Evolutionary conservation across 2,113 vertebrate genomes (phyloP), one percentile per base, ranked within the genome.

Genomic region (Nibea albiflora): DNA sequence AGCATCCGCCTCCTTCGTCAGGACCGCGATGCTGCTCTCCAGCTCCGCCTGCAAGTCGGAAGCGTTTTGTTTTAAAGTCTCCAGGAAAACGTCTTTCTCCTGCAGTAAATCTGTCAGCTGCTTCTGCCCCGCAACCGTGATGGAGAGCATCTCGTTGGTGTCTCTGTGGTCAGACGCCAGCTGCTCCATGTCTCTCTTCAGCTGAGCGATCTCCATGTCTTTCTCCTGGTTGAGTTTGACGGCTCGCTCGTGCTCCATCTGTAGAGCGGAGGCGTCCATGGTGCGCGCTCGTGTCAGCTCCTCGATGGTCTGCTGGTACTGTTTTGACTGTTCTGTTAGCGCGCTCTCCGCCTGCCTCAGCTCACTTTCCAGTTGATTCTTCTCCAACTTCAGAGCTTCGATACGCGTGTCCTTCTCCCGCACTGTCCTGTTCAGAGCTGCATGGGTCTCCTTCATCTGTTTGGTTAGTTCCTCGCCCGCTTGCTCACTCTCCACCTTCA

Each of bases 111-210:
- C 96, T 0, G 96, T 95, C 84, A 99, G 90, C 64, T 97, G 97
- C 85, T 97, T 96, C 91, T 98, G 98, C 46, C 96, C 96, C 19
- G 95, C 95, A 65, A 98, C 94, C 4, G 95, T 97, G 73, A 96
- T 96, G 0, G 95, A 94, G 31, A 99, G 91, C 94, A 96, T 94
- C 67, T 96, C 96, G 47, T 96, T 97, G 7, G 96, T 97, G 94
- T 98, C 96, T 47, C 94, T 93, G 83, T 96, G 94, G 77, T 97
- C 96, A 0, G 12, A 61, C 11, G 94, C 93, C 88, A 97, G 75
- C 87, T 97, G 97, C 86, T 96, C 95, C 16, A 97, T 75, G 73
- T 85, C 95, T 24, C 94, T 95, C 88, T 88, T 95, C 56, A 99
- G 95, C 76, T 95, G 94, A 39, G 93, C 85, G 58, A 99, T 96